These are phyloP conservation scores for Eurystomus glaucurus DNA, from an alignment of 2,797 vertebrate genomes.

Conservation along the genomic window DNA sequence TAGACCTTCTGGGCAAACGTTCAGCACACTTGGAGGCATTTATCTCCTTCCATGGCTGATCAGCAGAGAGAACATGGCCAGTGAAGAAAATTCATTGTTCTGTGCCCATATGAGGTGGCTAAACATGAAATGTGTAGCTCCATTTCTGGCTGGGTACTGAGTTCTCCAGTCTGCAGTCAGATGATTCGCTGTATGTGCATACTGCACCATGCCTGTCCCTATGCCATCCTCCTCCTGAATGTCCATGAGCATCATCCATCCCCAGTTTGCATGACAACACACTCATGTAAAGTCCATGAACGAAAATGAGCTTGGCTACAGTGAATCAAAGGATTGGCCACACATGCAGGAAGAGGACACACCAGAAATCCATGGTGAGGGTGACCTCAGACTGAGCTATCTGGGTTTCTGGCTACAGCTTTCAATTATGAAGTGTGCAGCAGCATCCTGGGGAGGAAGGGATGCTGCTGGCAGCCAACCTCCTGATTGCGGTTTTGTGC, in stretches of 20 bases:
- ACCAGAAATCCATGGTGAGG: background rate
- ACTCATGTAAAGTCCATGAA: background rate
- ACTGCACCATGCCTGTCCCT: background rate
- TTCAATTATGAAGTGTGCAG: background rate
- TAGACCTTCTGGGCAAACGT: background rate
- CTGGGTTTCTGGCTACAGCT: background rate
- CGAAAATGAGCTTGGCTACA: rapidly evolving
- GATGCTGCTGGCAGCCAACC: background rate
- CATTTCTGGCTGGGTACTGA: background rate
- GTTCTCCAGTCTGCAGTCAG: background rate
- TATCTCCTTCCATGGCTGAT: background rate
- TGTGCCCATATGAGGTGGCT: background rate
- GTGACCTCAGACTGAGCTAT: background rate
- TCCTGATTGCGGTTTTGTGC: background rate
- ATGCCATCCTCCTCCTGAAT: background rate
- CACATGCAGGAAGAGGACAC: background rate
- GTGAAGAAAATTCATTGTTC: background rate
- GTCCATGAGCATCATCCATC: background rate
- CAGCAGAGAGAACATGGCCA: background rate
- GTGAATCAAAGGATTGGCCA: background rate
- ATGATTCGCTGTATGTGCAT: background rate
- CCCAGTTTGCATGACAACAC: background rate
- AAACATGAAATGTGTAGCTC: background rate
- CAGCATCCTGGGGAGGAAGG: background rate
- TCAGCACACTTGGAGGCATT: background rate